These are phyloP conservation scores for Formica selysi DNA, from an alignment of 1,140 invertebrate genomes.

Conservation along the genomic window DNA sequence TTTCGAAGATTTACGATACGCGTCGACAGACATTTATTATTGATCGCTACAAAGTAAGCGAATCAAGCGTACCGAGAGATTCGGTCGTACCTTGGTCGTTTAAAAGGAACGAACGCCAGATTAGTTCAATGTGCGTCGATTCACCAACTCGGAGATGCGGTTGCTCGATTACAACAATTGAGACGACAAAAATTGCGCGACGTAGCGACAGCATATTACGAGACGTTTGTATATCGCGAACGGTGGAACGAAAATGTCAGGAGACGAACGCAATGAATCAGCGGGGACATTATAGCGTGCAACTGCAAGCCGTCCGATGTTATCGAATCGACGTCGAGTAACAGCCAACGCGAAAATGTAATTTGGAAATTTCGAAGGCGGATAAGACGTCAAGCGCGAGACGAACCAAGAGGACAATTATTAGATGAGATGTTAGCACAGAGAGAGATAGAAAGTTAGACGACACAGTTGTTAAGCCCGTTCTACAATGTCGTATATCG, in stretches of 20 bases:
- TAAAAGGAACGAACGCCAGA: not conserved
- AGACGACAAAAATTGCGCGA: not conserved
- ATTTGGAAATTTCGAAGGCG: slow-evolving; percentile 10
- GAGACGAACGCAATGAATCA: slow-evolving; percentile 34
- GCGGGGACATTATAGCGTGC: not conserved
- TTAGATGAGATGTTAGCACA: slow-evolving; percentile 1
- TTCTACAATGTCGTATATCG: too few relatives aligned
- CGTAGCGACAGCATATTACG: not conserved
- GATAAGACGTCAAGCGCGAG: not conserved
- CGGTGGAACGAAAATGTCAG: not conserved
- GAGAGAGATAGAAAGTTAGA: too few relatives aligned
- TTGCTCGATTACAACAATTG: not conserved
- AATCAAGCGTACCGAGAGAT: too few relatives aligned
- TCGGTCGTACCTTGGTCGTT: too few relatives aligned
- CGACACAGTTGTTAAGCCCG: not conserved
- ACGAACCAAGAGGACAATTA: not conserved
- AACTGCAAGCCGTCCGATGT: not conserved
- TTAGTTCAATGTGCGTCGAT: slow-evolving; percentile 22
- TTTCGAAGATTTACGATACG: not conserved
- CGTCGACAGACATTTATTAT: too few relatives aligned
- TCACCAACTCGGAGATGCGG: not conserved
- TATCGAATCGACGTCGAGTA: slow-evolving; percentile 15
- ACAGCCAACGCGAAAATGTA: not conserved
- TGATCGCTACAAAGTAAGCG: too few relatives aligned
- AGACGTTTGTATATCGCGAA: not conserved